These are phyloP conservation scores for Gallinago nigripennis DNA, from an alignment of 2,797 vertebrate genomes.

Conservation along the genomic window DNA sequence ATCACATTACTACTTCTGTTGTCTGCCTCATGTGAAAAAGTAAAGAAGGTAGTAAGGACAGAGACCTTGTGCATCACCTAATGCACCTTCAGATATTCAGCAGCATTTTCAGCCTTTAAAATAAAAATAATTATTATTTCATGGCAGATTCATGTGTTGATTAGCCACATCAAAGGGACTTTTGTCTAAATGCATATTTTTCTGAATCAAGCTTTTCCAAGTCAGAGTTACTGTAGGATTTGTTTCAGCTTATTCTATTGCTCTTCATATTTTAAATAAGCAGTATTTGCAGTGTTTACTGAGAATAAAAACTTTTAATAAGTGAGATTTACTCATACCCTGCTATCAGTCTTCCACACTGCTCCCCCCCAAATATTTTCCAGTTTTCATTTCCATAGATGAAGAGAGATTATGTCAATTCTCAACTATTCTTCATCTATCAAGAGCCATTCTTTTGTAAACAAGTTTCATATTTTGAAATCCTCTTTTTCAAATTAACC, in stretches of 20 bases:
- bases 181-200: not conserved
- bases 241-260: not conserved
- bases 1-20: not conserved
- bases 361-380: not conserved
- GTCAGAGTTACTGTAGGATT: not conserved
- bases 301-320: not conserved
- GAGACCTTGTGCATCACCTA: not conserved
- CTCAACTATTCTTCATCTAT: not conserved
- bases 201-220: not conserved
- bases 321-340: not conserved
- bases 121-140: not conserved
- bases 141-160: not conserved
- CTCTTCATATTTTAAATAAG: not conserved
- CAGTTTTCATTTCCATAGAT: not conserved
- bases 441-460: conserved; percentile 36
- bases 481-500: conserved; percentile 38
- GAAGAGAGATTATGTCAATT: conserved; percentile 8
- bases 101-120: not conserved
- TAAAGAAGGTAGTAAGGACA: not conserved
- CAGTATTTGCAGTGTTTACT: not conserved
- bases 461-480: conserved; percentile 47
- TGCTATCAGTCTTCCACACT: not conserved
- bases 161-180: not conserved
- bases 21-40: not conserved
- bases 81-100: not conserved